phyloP scores from a whole-genome alignment of 2,113 vertebrate genomes.

The Jacana jacana region DNA sequence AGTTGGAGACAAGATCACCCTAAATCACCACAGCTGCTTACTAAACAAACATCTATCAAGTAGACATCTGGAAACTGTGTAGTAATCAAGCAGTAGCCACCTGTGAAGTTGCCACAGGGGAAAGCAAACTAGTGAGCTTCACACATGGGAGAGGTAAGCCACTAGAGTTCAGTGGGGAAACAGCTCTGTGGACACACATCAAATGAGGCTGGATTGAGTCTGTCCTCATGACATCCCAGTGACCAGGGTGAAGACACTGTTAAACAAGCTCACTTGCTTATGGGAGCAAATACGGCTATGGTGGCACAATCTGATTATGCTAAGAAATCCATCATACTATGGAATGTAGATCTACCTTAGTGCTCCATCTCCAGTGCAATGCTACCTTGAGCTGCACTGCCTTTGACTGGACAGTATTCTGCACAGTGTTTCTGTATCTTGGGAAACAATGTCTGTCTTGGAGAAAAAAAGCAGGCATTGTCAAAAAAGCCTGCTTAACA shows the following conservation, averaged over 20 bases:
- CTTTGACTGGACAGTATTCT: neutral
- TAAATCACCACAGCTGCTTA: neutral
- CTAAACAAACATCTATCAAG: neutral
- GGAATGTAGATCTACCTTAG: neutral
- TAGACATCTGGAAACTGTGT: neutral
- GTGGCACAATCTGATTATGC: neutral
- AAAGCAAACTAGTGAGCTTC: neutral
- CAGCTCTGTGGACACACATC: neutral
- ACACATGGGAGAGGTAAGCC: neutral
- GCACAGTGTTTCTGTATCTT: neutral
- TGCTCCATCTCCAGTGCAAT: neutral
- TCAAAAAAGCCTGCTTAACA: neutral
- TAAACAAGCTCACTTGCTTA: neutral
- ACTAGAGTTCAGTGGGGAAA: neutral
- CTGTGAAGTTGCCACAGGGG: neutral
- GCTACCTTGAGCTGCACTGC: neutral
- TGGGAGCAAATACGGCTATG: neutral
- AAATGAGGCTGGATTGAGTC: neutral
- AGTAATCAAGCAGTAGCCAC: neutral
- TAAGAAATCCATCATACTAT: neutral
- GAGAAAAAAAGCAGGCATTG: neutral
- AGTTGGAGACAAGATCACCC: neutral
- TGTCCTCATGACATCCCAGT: neutral
- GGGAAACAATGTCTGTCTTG: neutral
- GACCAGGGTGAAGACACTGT: neutral